Evolutionary conservation across 2,888 invertebrate species (phyloP).

Genomic region (Epiblema foenella): DNA sequence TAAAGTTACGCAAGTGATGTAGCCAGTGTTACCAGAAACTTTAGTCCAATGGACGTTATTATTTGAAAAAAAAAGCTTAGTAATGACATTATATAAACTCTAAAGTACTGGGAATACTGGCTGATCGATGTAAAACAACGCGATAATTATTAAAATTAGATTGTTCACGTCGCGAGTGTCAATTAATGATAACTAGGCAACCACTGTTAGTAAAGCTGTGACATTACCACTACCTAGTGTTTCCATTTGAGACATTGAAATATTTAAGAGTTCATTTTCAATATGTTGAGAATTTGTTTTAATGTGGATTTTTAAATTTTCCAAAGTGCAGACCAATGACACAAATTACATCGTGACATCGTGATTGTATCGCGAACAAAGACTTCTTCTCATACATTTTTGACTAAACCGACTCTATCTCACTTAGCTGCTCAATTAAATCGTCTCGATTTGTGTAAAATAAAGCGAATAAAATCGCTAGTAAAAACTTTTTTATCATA

Average conservation of each 20-base stretch:
- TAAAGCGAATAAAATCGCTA: background rate
- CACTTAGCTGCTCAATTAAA: background rate
- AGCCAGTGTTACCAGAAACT: constrained; percentile 72
- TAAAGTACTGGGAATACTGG: constrained; percentile 14
- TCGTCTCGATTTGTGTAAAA: background rate
- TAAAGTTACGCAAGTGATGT: constrained; percentile 41
- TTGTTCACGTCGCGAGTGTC: background rate
- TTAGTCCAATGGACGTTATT: constrained; percentile 45
- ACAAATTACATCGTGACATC: background rate
- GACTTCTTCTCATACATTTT: background rate
- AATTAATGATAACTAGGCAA: background rate
- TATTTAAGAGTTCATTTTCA: no score
- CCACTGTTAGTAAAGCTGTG: background rate
- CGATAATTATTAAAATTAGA: background rate
- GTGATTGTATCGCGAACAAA: background rate
- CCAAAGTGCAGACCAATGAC: background rate
- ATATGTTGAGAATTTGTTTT: no score
- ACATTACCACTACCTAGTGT: background rate
- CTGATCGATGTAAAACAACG: background rate
- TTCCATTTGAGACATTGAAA: background rate
- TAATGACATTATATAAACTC: background rate
- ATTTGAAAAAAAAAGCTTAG: background rate
- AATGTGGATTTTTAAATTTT: background rate
- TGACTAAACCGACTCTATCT: background rate
- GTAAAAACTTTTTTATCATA: constrained; percentile 3